Base-by-base conservation (phyloP, 2,113 vertebrate species). In the Brienomyrus brachyistius region DNA sequence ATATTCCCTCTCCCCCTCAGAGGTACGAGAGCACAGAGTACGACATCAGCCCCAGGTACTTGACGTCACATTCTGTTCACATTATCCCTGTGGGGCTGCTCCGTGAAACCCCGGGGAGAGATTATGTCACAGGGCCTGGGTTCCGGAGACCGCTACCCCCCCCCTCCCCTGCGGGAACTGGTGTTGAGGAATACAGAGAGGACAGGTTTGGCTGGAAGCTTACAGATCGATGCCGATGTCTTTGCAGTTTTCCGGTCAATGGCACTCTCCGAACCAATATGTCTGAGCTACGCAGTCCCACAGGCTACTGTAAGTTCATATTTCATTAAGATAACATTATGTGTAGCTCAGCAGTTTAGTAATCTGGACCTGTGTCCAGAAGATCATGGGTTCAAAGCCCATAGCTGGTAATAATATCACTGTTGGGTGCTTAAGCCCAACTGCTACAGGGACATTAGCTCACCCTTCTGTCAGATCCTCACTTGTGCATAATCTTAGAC, bases 1-100 rank as follows among this genome's bases (percentile, higher is more conserved):
- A 92, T 23, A 82, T 93, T 91, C 83, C 88, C 11, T 95, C 93
- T 6, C 93, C 94, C 2, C 94, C 93, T 48, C 92, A 94, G 90
- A 95, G 95, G 90, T 94, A 94, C 0, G 95, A 94, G 17, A 96
- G 96, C 91, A 94, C 94, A 0, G 95, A 95, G 91, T 92, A 31
- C 1, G 90, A 92, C 1, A 89, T 23, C 85, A 66, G 82, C 54
- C 93, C 35, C 90, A 93, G 94, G 96, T 96, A 87, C 51, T 7
- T 13, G 4, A 52, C 4, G 4, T 47, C 84, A 86, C 84, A 47
- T 17, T 17, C 43, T 43, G 21, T 43, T 9, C 50, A 1, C 43
- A 40, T 84, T 48, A 6, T 13, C 23, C 84, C 15, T 2, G 5
- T 6, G 7, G 82, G 43, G 6, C 45, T 50, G 19, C 45, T 43